Percentiles rank a stretch among this genome's conserved stretches.
phyloP scores from a whole-genome alignment of 2,113 vertebrate genomes.

The Chaetorhynchus papuensis region DNA sequence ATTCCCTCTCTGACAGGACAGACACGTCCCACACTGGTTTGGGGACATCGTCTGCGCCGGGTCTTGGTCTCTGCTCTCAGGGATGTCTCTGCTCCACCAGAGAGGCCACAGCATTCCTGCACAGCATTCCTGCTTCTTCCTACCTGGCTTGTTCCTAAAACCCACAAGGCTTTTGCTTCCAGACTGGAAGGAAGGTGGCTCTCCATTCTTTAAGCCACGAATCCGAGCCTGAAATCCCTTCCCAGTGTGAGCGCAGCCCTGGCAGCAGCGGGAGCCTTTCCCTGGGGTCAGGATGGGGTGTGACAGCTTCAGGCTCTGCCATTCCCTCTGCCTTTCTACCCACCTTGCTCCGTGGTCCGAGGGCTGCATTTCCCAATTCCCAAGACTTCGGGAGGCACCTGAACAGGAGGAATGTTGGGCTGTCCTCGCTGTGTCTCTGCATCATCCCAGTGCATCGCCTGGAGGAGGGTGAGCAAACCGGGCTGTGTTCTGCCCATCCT shows the following conservation, averaged over 20 bases:
- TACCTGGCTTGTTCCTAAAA: background rate
- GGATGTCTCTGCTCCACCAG: background rate
- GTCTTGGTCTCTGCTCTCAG: background rate
- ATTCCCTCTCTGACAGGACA: background rate
- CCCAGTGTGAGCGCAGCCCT: background rate
- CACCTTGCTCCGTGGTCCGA: accelerated
- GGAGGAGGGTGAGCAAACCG: background rate
- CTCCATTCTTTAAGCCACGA: background rate
- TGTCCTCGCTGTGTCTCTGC: background rate
- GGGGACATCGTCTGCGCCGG: background rate
- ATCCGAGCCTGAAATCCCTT: accelerated
- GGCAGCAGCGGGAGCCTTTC: background rate
- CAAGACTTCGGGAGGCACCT: background rate
- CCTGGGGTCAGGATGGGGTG: background rate
- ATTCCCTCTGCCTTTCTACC: background rate
- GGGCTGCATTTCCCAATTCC: background rate
- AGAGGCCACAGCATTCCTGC: background rate
- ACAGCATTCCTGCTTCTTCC: background rate
- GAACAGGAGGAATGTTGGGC: accelerated
- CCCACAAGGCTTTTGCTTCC: background rate
- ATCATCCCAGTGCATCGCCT: accelerated
- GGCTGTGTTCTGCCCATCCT: background rate
- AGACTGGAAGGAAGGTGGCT: background rate
- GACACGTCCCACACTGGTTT: background rate
- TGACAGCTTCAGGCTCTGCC: background rate